Base-by-base conservation (phyloP, 1,140 invertebrate genomes). In the Eubasilissa regina region DNA sequence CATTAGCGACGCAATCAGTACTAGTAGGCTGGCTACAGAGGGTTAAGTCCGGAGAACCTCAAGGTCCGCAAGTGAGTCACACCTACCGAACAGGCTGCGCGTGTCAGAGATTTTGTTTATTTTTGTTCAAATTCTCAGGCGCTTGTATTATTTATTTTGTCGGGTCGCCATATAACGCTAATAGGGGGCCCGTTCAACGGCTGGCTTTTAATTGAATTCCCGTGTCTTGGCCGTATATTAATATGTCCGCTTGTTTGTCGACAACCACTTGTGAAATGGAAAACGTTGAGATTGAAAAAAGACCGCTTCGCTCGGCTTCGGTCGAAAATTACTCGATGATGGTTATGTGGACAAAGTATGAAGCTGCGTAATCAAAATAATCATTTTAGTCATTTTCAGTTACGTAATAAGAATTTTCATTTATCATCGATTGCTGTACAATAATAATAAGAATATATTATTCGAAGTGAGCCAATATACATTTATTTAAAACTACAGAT, bases 191-290 rank as follows among this genome's bases (percentile, higher is more conserved):
- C 44, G 44, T 11, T 51, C 66, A 10, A 13, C 17, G 66, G 78
- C 25, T 48, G 62, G 35, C n/a, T 66, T 81, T 81, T 81, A 81
- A 81, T 81, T 77, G 80, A 81, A 81, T 78, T 81, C 70, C 68
- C 80, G 51, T 81, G 80, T 81, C 44, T 55, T 48, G n/a, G 10
- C 68, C 45, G 13, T 44, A 51, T 35, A 58, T 44, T 56, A 55
- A 78, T 81, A 73, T 60, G 60, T 48, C 68, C 68, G 60, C 80
- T 66, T 81, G 80, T 81, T 81, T 77, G 75, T 51, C 80, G 80
- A 81, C 73, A 74, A 62, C 60, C 56, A 68, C 66, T 56, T 74
- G 72, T 70, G 60, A 70, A 70, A 70, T 51, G 45, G 15, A 48
- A 66, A 15, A 66, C 44, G 35, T 6, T 6, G 25, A 35, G 25